These are phyloP conservation scores for Hydrolagus colliei DNA, from an alignment of 2,797 vertebrate species.

Conservation along the genomic window DNA sequence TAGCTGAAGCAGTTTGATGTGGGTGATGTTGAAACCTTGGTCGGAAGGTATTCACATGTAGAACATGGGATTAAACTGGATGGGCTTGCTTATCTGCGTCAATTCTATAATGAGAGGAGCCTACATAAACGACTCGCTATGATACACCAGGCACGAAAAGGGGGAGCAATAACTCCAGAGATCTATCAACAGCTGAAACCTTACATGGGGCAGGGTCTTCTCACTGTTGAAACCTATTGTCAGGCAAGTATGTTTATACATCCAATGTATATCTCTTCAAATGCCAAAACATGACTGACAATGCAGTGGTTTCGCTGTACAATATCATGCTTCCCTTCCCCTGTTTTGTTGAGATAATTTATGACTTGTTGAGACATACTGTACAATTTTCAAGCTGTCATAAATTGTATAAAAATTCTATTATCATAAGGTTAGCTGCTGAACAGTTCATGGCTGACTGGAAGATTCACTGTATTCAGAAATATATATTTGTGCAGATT, in stretches of 20 bases:
- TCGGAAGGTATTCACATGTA: slow-evolving; percentile 64
- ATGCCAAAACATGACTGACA: no score
- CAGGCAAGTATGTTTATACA: slow-evolving; percentile 47
- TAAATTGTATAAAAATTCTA: no score
- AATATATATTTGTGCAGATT: no score
- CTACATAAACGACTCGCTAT: slow-evolving; percentile 60
- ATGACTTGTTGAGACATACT: no score
- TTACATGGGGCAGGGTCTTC: slow-evolving; percentile 50
- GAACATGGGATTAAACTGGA: slow-evolving; percentile 68
- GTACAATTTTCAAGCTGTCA: no score
- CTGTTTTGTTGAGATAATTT: no score
- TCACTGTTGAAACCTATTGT: slow-evolving; percentile 57
- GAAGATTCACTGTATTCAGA: no score
- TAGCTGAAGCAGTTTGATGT: slow-evolving; percentile 69
- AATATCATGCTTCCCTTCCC: no score
- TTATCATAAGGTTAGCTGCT: no score
- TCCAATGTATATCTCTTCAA: no score
- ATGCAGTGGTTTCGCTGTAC: no score
- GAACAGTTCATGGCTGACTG: no score
- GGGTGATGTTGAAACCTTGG: slow-evolving; percentile 63
- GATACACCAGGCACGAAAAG: slow-evolving; percentile 64
- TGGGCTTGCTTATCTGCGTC: slow-evolving; percentile 57
- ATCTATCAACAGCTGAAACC: slow-evolving; percentile 60
- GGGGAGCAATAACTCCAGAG: slow-evolving; percentile 65
- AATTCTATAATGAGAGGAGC: slow-evolving; percentile 64